A percentile compares a stretch with the other conserved stretches of the same genome.
Conservation (phyloP, 2,888 invertebrate species). For the Eristalis intricaria region DNA sequence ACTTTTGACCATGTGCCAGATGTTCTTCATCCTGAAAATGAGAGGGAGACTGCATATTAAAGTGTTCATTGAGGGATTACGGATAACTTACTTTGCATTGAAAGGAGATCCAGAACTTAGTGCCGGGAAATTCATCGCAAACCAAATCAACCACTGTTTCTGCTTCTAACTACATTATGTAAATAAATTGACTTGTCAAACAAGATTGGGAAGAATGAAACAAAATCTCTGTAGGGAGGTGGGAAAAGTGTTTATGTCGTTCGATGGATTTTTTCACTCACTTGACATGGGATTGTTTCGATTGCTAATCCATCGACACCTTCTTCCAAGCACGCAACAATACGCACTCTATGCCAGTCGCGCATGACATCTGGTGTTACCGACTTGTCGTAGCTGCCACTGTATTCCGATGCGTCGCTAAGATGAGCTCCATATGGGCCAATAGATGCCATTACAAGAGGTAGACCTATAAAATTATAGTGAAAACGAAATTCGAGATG, state of each 20-base stretch:
- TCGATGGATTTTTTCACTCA: slow-evolving; percentile 71
- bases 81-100: slow-evolving; percentile 87
- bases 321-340: slow-evolving; percentile 87
- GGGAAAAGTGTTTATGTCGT: too few species aligned
- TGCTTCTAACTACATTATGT: slow-evolving; percentile 85
- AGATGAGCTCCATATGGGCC: slow-evolving; percentile 95
- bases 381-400: slow-evolving; percentile 87
- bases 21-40: slow-evolving; percentile 82
- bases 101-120: slow-evolving; percentile 89
- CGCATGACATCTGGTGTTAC: slow-evolving; percentile 85
- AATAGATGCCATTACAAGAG: slow-evolving; percentile 90
- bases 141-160: slow-evolving; percentile 90
- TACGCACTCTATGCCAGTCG: slow-evolving; percentile 91
- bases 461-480: slow-evolving; percentile 56
- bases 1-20: slow-evolving; percentile 91
- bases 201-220: background rate
- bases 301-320: slow-evolving; percentile 92
- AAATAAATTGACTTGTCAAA: background rate
- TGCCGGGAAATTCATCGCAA: slow-evolving; percentile 85
- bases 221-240: too few species aligned
- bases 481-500: background rate
- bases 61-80: background rate
- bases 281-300: slow-evolving; percentile 93
- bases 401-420: slow-evolving; percentile 95
- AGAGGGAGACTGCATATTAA: background rate